A percentile compares a stretch with the other conserved stretches of the same genome.
phyloP scores from a whole-genome alignment of 1,140 invertebrate species.

The Cheumatopsyche charites region DNA sequence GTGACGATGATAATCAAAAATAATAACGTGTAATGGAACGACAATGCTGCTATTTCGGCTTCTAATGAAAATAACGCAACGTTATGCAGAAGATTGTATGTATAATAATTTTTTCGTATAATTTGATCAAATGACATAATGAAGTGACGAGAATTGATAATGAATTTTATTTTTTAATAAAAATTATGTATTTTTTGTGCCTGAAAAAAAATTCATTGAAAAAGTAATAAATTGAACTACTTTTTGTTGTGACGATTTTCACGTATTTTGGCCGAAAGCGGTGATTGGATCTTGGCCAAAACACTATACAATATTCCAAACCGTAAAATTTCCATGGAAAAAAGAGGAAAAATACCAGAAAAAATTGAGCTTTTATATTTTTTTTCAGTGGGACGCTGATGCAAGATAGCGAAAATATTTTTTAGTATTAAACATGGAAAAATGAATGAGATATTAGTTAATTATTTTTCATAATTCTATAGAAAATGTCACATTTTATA shows the following conservation, averaged over 20 bases:
- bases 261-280: background rate
- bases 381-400: background rate
- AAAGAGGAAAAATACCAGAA: background rate
- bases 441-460: too few relatives aligned
- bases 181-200: background rate
- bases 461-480: background rate
- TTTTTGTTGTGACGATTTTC: slow-evolving; percentile 7
- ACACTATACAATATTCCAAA: slow-evolving; percentile 21
- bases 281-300: slow-evolving; percentile 34
- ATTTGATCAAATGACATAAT: too few relatives aligned
- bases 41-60: too few relatives aligned
- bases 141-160: background rate
- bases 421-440: too few relatives aligned
- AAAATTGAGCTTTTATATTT: background rate
- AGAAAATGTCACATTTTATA: background rate
- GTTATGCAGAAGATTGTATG: background rate
- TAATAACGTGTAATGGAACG: too few relatives aligned
- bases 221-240: background rate
- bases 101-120: too few relatives aligned
- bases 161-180: background rate
- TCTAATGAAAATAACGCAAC: too few relatives aligned
- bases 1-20: too few relatives aligned
- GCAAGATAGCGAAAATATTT: too few relatives aligned
- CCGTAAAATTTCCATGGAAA: slow-evolving; percentile 37
- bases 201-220: too few relatives aligned